Conservation (phyloP, 2,888 invertebrate genomes). For the Ditylenchus weischeri region DNA sequence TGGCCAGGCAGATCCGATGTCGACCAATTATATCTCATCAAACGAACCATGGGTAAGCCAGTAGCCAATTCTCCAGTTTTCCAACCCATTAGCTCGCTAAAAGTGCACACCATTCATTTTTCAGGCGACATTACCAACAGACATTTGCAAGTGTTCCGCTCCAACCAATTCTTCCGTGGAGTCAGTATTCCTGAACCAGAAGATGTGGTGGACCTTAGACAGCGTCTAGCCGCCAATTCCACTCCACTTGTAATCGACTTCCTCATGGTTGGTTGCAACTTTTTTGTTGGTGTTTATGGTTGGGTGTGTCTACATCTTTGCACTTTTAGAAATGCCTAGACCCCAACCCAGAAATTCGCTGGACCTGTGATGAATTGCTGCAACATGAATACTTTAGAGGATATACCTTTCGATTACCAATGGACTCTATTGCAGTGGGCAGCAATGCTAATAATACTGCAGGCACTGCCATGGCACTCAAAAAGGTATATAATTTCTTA, state of each 20-base stretch:
- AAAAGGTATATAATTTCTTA: not conserved
- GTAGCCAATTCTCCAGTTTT: not conserved
- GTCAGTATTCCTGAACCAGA: constrained; percentile 87
- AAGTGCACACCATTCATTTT: constrained; percentile 20
- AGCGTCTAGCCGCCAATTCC: constrained; percentile 5
- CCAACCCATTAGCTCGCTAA: no score
- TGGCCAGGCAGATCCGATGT: constrained; percentile 99
- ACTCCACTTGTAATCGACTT: constrained; percentile 1
- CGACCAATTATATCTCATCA: constrained; percentile 91
- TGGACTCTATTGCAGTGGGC: not conserved
- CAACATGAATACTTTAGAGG: constrained; percentile 82
- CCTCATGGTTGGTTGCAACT: constrained; percentile 11
- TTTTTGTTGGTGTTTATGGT: not conserved
- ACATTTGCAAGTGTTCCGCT: constrained; percentile 91
- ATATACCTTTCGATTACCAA: constrained; percentile 14
- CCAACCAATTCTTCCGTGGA: constrained; percentile 89
- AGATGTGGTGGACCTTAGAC: constrained; percentile 64
- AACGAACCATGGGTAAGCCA: constrained; percentile 74
- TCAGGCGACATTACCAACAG: constrained; percentile 81
- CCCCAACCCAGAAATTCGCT: constrained; percentile 84
- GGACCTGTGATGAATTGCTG: constrained; percentile 85
- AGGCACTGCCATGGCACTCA: not conserved
- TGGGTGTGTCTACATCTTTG: not conserved
- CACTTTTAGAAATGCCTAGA: constrained; percentile 68
- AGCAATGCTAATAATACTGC: not conserved